Evolutionary conservation across 35 echinoderm and acorn worm species (phyloP).

Genomic region (Apostichopus californicus): DNA sequence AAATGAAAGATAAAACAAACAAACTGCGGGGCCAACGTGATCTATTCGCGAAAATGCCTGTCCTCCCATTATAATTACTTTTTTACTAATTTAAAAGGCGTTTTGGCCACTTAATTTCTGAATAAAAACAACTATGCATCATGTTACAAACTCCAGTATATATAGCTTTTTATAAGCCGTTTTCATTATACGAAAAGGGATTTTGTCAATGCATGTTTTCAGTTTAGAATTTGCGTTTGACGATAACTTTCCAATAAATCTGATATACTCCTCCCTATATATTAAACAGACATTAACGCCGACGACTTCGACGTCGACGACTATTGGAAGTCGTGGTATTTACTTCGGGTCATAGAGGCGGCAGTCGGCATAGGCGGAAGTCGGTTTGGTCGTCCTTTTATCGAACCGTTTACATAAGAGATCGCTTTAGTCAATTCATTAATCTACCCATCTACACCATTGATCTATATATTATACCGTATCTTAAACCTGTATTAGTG

Average conservation of each 20-base stretch:
- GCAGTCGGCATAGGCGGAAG: slow-evolving; percentile 33
- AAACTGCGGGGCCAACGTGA: too few species aligned
- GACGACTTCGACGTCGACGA: background rate
- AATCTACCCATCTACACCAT: background rate
- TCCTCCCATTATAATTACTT: too few species aligned
- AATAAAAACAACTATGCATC: slow-evolving; percentile 13
- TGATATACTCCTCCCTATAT: background rate
- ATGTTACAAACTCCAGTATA: background rate
- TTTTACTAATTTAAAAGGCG: background rate
- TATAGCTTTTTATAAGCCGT: background rate
- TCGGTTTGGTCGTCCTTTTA: slow-evolving; percentile 18
- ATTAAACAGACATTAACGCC: background rate
- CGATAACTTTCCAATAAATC: background rate
- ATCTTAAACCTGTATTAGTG: background rate
- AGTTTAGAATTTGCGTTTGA: background rate
- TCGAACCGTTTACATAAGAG: slow-evolving; percentile 33
- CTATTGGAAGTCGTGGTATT: background rate
- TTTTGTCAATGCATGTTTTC: background rate
- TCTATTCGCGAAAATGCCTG: too few species aligned
- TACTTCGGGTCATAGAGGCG: slow-evolving; percentile 43
- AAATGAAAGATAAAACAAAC: too few species aligned
- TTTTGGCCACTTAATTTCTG: slow-evolving; percentile 37
- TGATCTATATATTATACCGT: background rate
- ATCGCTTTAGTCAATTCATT: slow-evolving; percentile 33
- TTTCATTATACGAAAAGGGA: background rate